phyloP scores from a whole-genome alignment of 2,797 vertebrate genomes.

The Notamacropus eugenii region DNA sequence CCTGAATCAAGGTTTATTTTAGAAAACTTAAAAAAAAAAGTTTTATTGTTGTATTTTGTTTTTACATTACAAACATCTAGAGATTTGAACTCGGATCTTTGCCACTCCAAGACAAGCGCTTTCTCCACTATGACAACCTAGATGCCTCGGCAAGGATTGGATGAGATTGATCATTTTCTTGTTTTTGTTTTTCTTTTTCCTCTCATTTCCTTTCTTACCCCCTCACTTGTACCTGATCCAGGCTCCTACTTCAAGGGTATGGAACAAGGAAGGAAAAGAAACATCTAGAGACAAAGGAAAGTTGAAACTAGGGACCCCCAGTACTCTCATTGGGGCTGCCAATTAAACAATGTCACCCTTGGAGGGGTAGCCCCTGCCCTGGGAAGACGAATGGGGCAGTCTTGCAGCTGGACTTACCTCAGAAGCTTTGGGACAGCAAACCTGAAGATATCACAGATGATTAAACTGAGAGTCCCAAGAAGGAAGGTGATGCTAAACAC shows the following conservation, averaged over 20 bases:
- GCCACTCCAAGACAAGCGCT: not conserved
- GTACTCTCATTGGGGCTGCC: not conserved
- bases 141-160: not conserved
- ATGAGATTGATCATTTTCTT: not conserved
- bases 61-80: not conserved
- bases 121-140: not conserved
- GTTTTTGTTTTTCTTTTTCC: not conserved
- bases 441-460: constrained; percentile 92
- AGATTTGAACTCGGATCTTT: not conserved
- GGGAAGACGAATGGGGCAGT: not conserved
- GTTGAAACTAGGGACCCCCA: not conserved
- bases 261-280: not conserved
- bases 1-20: not conserved
- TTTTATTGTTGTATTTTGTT: not conserved
- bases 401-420: constrained; percentile 86
- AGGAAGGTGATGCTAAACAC: constrained; percentile 92
- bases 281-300: not conserved
- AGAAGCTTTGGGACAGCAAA: constrained; percentile 93
- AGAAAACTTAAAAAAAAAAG: not conserved
- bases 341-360: not conserved
- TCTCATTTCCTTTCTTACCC: not conserved
- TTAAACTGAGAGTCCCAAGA: constrained; percentile 89
- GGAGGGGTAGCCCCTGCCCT: not conserved
- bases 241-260: not conserved
- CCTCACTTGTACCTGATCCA: accelerated